Evolutionary conservation across 2,888 invertebrate species (phyloP).

Genomic region (Dascillus cervinus): DNA sequence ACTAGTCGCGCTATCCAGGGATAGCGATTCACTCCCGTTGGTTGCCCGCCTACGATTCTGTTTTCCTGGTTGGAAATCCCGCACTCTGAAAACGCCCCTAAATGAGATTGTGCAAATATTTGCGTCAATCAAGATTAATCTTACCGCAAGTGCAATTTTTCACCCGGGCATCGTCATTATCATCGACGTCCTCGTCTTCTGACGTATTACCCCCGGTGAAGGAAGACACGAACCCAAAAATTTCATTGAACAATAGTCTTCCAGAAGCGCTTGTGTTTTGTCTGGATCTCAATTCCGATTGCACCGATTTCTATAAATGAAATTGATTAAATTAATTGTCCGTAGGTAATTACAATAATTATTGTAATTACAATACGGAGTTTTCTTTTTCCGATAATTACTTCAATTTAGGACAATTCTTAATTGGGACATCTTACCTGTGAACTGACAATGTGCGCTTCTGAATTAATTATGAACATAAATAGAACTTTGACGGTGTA

Average conservation of each 20-base stretch:
- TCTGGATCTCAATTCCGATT: slow-evolving; percentile 6
- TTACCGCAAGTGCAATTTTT: slow-evolving; percentile 71
- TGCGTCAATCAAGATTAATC: slow-evolving; percentile 24
- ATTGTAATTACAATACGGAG: no score
- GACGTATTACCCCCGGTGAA: slow-evolving; percentile 47
- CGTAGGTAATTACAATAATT: no score
- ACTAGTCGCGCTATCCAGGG: slow-evolving; percentile 83
- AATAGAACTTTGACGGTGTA: no score
- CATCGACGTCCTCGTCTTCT: slow-evolving; percentile 53
- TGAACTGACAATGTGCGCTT: no score
- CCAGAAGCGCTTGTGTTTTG: slow-evolving; percentile 47
- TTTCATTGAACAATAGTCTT: slow-evolving; percentile 64
- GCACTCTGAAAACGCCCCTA: slow-evolving; percentile 55
- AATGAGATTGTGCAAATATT: slow-evolving; percentile 1
- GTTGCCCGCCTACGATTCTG: slow-evolving; percentile 76
- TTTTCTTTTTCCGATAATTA: no score
- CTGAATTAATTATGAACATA: no score
- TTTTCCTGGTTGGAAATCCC: slow-evolving; percentile 79
- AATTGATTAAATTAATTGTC: no score
- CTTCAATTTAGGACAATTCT: no score
- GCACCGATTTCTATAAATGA: no score
- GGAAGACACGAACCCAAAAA: slow-evolving; percentile 58
- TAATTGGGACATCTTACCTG: no score
- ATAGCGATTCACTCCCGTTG: slow-evolving; percentile 74
- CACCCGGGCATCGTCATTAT: slow-evolving; percentile 46